Evolutionary conservation across 2,113 vertebrate genomes (phyloP).

Genomic region (Brevimyrus niger): DNA sequence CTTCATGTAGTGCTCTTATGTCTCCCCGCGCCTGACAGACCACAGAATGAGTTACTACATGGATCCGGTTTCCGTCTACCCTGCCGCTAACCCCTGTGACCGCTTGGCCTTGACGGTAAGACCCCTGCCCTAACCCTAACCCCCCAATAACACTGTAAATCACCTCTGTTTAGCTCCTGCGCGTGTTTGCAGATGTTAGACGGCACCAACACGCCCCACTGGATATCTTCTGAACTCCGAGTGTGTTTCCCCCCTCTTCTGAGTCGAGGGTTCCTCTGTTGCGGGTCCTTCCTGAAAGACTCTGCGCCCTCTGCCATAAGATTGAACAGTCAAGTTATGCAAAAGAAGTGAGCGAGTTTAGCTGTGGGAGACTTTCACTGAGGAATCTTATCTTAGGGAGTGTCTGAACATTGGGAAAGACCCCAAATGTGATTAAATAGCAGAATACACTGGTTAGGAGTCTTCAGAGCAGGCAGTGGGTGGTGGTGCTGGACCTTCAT

Average conservation of each 20-base stretch:
- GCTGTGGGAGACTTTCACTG: background rate
- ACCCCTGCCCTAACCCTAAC: slow-evolving; percentile 30
- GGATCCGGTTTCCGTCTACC: slow-evolving; percentile 65
- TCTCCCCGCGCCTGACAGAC: slow-evolving; percentile 42
- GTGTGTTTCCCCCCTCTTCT: background rate
- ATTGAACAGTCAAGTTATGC: background rate
- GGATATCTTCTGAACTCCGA: background rate
- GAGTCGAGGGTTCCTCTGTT: background rate
- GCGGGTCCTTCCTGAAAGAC: background rate
- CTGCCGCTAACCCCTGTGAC: slow-evolving; percentile 61
- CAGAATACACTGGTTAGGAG: background rate
- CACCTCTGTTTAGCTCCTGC: slow-evolving; percentile 29
- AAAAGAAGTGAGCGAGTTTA: background rate
- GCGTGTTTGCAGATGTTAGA: slow-evolving; percentile 31
- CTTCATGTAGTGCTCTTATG: slow-evolving; percentile 17
- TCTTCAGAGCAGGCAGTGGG: background rate
- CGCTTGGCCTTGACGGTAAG: slow-evolving; percentile 75
- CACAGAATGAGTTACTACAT: slow-evolving; percentile 83
- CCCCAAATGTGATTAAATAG: background rate
- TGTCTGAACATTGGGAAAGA: background rate
- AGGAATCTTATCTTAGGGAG: background rate
- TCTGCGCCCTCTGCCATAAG: background rate
- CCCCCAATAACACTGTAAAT: slow-evolving; percentile 49
- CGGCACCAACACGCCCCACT: slow-evolving; percentile 14
- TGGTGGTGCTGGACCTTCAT: background rate